A percentile compares a stretch with the other conserved stretches of the same genome.
Conservation (phyloP, 2,888 invertebrate genomes). For the Adelphocoris suturalis region DNA sequence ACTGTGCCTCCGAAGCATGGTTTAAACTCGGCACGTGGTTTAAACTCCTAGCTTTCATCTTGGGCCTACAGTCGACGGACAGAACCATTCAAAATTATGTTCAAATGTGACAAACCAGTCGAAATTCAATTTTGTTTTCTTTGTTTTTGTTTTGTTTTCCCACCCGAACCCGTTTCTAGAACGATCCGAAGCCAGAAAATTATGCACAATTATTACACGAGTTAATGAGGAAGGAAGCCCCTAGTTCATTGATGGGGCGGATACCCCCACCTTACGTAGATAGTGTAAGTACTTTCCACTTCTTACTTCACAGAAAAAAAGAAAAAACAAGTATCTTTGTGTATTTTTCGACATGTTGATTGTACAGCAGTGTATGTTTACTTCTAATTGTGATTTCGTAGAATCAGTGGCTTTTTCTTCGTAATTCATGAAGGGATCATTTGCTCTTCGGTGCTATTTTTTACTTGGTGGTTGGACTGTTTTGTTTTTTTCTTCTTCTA, state of each 20-base stretch:
- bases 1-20: slow-evolving; percentile 48
- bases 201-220: slow-evolving; percentile 45
- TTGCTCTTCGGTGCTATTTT: slow-evolving; percentile 16
- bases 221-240: slow-evolving; percentile 46
- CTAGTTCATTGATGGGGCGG: slow-evolving; percentile 46
- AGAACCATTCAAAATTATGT: slow-evolving; percentile 38
- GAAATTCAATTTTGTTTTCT: slow-evolving; percentile 47
- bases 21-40: slow-evolving; percentile 51
- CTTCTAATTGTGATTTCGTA: slow-evolving; percentile 7
- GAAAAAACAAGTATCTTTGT: slow-evolving; percentile 22
- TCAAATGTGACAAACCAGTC: slow-evolving; percentile 34
- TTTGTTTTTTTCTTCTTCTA: not conserved
- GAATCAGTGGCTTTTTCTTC: not conserved
- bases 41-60: slow-evolving; percentile 38
- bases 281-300: slow-evolving; percentile 47
- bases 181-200: slow-evolving; percentile 46
- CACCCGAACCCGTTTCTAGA: slow-evolving; percentile 51
- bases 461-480: slow-evolving; percentile 9
- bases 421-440: not conserved
- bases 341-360: slow-evolving; percentile 23
- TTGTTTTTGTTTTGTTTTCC: slow-evolving; percentile 41
- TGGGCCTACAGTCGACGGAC: slow-evolving; percentile 35
- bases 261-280: slow-evolving; percentile 50
- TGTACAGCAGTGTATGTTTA: slow-evolving; percentile 42
- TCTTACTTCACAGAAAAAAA: slow-evolving; percentile 35